A percentile compares a stretch with the other conserved stretches of the same genome.
These are phyloP conservation scores for Hymenochirus boettgeri DNA, from an alignment of 2,113 vertebrate genomes.

Conservation along the genomic window DNA sequence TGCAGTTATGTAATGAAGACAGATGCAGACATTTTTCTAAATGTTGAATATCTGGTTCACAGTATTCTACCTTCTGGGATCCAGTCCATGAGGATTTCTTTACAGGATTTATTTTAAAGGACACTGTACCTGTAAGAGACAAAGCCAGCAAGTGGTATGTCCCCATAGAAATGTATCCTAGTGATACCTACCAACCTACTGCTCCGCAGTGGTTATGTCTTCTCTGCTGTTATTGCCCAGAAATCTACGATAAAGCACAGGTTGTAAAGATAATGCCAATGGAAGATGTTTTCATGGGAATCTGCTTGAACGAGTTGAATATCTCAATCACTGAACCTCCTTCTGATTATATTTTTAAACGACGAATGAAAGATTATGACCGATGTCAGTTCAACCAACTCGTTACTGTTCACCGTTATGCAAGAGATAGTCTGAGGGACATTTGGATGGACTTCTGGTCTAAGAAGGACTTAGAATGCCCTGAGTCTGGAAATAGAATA, in stretches of 20 bases:
- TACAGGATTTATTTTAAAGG: constrained; percentile 19
- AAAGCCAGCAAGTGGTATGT: constrained; percentile 22
- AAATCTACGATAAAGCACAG: constrained; percentile 23
- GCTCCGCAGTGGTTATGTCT: constrained; percentile 34
- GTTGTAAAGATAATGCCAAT: not conserved
- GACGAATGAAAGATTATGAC: constrained; percentile 26
- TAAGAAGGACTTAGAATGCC: not conserved
- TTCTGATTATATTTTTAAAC: constrained; percentile 29
- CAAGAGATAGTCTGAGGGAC: not conserved
- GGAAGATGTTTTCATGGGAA: constrained; percentile 39
- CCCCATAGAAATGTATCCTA: constrained; percentile 34
- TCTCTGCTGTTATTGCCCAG: constrained; percentile 40
- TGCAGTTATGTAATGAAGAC: constrained; percentile 44
- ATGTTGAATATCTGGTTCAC: constrained; percentile 25
- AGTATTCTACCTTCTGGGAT: constrained; percentile 28
- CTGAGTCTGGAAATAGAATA: too few relatives aligned
- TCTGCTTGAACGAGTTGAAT: constrained; percentile 36
- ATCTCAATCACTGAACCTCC: not conserved
- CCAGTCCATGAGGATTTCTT: constrained; percentile 36
- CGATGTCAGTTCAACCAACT: constrained; percentile 9
- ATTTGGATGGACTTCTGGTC: constrained; percentile 5
- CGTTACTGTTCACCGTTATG: constrained; percentile 17
- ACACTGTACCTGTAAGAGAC: not conserved
- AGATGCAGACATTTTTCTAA: constrained; percentile 40
- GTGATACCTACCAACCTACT: constrained; percentile 35